Conservation (phyloP, 2,113 vertebrate genomes). For the Psammodynastes pulverulentus region DNA sequence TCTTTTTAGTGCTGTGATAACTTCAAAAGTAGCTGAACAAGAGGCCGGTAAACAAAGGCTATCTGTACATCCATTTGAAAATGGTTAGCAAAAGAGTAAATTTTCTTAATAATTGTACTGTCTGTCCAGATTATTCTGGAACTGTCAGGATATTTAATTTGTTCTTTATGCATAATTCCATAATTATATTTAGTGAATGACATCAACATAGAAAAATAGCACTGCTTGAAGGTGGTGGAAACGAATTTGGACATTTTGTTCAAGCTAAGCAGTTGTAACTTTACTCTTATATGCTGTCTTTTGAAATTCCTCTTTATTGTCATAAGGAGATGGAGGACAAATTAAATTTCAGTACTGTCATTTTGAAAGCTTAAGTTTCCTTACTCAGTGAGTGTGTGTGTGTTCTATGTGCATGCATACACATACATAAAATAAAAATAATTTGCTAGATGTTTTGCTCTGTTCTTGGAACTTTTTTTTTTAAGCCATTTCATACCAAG, state of each 20-base stretch:
- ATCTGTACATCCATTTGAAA: background rate
- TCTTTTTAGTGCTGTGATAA: background rate
- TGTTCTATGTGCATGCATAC: background rate
- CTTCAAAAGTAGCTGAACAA: background rate
- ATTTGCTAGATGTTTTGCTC: background rate
- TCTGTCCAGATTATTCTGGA: background rate
- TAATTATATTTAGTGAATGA: background rate
- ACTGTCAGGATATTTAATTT: background rate
- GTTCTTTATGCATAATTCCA: background rate
- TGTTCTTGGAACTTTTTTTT: background rate
- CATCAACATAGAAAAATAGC: background rate
- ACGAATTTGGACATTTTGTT: background rate
- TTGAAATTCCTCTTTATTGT: background rate
- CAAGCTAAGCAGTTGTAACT: background rate
- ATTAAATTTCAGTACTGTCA: background rate
- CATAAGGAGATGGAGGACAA: background rate
- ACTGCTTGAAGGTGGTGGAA: background rate
- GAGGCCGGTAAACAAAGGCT: background rate
- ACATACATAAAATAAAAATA: background rate
- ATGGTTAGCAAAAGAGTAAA: background rate
- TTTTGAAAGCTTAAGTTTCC: background rate
- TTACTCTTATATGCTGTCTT: background rate
- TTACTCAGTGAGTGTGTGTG: background rate
- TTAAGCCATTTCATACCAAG: background rate
- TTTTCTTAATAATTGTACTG: background rate